Evolutionary conservation across 2,113 vertebrate genomes (phyloP), one percentile per base, ranked within the genome.

Genomic region (Pogonocichla stellata): DNA sequence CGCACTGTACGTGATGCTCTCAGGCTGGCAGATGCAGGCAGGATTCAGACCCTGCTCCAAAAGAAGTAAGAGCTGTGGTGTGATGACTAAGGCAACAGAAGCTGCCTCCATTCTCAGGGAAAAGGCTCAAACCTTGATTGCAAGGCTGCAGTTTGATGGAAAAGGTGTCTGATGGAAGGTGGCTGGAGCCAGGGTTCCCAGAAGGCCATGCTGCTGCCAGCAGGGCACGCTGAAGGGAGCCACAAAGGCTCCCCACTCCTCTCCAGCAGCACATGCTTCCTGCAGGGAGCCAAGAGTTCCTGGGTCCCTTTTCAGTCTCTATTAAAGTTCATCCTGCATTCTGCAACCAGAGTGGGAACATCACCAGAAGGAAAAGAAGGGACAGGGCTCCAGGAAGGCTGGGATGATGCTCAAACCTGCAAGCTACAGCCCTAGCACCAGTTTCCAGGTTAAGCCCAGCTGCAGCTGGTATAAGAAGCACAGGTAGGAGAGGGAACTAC

Each of bases 151-250:
- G 57, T 6, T 66, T 19, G 4, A 40, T 18, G 19, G n/a, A 3
- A 53, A 25, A 25, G 1, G 23, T 12, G 23, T 36, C 43, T 43
- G 56, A 47, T 1, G 12, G 43, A 48, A 56, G 34, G 61, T 0
- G 0, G 58, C 23, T 0, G 1, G 25, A 75, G 47, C 28, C 1
- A 0, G 42, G 16, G 48, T 2, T 48, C 33, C 51, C 2, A 0
- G 26, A 45, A 54, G 77, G 48, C 48, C 31, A 11, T 6, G 9
- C 56, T 61, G 74, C 62, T 62, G 72, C 51, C 77, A 28, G 43
- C 48, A 8, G 43, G 58, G 43, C 73, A 45, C 45, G 1, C 0
- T 0, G 2, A 36, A n/a, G 81, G 67, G 80, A 71, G n/a, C n/a
- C 61, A 45, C 53, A n/a, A 33, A 38, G 36, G 58, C 14, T 36